Base-by-base conservation (phyloP, 30 jellyfish, hydroid and myxozoan genomes). In the Pelagia noctiluca region DNA sequence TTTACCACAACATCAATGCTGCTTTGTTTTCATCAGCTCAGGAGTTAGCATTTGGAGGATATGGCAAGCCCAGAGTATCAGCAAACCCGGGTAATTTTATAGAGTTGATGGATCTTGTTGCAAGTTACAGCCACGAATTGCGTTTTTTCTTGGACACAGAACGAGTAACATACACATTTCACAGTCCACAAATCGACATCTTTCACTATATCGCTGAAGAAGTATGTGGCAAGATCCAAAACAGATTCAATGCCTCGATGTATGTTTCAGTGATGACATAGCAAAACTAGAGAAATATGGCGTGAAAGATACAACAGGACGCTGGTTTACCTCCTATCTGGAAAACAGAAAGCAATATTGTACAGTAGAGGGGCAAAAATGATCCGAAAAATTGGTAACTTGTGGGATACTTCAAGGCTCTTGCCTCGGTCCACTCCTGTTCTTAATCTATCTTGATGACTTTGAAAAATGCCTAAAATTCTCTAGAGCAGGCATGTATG, bases 71-170 rank as follows among this genome's bases (percentile, higher is more conserved):
- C 68, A 23, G 31, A 78, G 22, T 35, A 48, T 60, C 89, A 63
- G 29, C 89, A 36, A 8, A 2, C 85, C 70, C 48, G 68, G 85
- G 84, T 29, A 78, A 79, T 79, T 79, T 79, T 65, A 50, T 79
- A 46, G 90, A 79, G 72, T 73, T 79, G 38, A 79, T 79, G 90
- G 90, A 79, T 22, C 72, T 79, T 49, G 0, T 79, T 29, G 90
- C 72, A 34, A 4, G 90, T 42, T 79, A 79, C 32, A 79, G 90
- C 90, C 83, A 79, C 50, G 90, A 79, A 35, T 42, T 63, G 90
- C 82, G 74, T 50, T 79, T 83, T 37, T 79, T 79, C 47, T 1
- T 60, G 73, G 90, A 63, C 83, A 79, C 62, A 54, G 83, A 79
- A 23, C 90, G 47, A 11, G 72, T 79, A 71, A 79, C 90, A 31